Conservation (phyloP, 2,888 invertebrate genomes). For the Volucella inflata region DNA sequence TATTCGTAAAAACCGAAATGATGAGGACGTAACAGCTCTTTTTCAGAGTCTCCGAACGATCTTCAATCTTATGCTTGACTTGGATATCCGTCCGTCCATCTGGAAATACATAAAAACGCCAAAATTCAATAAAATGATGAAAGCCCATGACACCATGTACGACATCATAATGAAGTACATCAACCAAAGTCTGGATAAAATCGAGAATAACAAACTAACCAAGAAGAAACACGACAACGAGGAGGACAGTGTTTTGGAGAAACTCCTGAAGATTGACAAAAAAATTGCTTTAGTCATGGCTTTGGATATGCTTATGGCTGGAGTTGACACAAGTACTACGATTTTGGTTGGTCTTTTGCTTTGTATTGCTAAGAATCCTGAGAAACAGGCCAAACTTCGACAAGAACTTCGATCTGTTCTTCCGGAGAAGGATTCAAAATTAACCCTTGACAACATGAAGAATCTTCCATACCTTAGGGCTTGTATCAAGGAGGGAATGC, state of each 20-base stretch:
- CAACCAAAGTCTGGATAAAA: slow-evolving; percentile 79
- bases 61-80: slow-evolving; percentile 66
- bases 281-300: slow-evolving; percentile 76
- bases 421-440: slow-evolving; percentile 80
- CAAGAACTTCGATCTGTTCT: slow-evolving; percentile 84
- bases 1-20: no score
- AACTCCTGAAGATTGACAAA: slow-evolving; percentile 82
- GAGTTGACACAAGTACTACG: slow-evolving; percentile 75
- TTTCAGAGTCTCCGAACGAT: slow-evolving; percentile 64
- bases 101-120: slow-evolving; percentile 77
- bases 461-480: slow-evolving; percentile 87
- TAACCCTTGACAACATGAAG: slow-evolving; percentile 83
- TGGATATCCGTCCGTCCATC: slow-evolving; percentile 78
- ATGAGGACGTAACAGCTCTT: slow-evolving; percentile 37
- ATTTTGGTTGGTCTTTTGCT: slow-evolving; percentile 81
- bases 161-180: slow-evolving; percentile 78
- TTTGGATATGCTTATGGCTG: slow-evolving; percentile 76
- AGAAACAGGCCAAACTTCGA: slow-evolving; percentile 86
- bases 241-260: slow-evolving; percentile 84
- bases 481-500: slow-evolving; percentile 88
- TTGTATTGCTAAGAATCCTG: slow-evolving; percentile 86
- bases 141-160: slow-evolving; percentile 67
- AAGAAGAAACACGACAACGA: slow-evolving; percentile 77
- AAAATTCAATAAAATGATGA: slow-evolving; percentile 73
- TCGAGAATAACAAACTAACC: slow-evolving; percentile 64